Evolutionary conservation across 2,113 vertebrate species (phyloP), one percentile per base, ranked within the genome.

Genomic region (Dolichallabes microphthalmus): DNA sequence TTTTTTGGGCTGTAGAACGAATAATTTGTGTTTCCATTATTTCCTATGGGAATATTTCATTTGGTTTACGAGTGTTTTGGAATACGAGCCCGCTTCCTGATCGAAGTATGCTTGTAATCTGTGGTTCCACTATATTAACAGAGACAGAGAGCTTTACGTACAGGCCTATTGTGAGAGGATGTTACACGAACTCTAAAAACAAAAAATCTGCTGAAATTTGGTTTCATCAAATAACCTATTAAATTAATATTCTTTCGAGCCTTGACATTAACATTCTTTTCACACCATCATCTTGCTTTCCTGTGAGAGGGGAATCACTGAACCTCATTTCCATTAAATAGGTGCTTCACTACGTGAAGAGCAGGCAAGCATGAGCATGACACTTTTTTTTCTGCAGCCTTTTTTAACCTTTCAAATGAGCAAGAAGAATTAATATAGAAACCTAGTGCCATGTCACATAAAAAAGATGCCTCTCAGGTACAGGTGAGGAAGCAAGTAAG

Each of bases 361-460:
- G 89, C 77, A 87, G 86, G 88, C 80, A 81, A 88, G 81, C 89
- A 81, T 87, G 85, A 88, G 71, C 80, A 71, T 25, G 27, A 86
- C 75, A 9, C 19, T 89, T 73, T 25, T 73, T 75, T 88, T 88
- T 86, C 85, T 63, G 50, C 50, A 82, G 87, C 87, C 77, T 89
- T 84, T 87, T 92, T 92, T 93, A 93, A 94, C 90, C 91, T 93
- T 93, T 93, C 87, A 91, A 92, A 92, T 92, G 92, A 94, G 89
- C 87, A 89, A 91, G 87, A 86, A 87, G 90, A 89, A 93, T 91
- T 91, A 92, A 92, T 91, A 87, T 83, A 89, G 86, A 82, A 80
- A 87, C 85, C 82, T 32, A 85, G 85, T 86, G 87, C 87, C 57
- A 86, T 92, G 90, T 92, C 87, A 89, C 82, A 92, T 92, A 78